Conservation (phyloP, 2,888 invertebrate species). For the Platycheirus albimanus region DNA sequence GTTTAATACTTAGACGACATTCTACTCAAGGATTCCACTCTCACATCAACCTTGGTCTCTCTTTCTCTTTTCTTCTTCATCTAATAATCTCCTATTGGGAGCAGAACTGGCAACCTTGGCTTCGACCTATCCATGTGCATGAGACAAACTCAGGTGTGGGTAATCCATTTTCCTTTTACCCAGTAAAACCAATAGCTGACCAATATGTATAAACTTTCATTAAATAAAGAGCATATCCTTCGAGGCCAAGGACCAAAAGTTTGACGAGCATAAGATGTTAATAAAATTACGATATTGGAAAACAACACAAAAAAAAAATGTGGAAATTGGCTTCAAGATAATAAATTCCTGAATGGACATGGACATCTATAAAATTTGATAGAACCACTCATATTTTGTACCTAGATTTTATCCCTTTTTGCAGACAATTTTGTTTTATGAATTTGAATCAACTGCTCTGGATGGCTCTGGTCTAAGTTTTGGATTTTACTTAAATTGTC, state of each 20-base stretch:
- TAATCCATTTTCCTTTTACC: neutral
- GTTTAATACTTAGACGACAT: neutral
- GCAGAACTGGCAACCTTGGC: neutral
- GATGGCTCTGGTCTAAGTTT: conserved; percentile 2
- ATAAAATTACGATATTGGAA: conserved; percentile 17
- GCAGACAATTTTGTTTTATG: neutral
- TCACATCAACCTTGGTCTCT: neutral
- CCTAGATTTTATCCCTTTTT: conserved; percentile 4
- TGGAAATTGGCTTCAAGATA: conserved; percentile 13
- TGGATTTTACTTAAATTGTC: neutral
- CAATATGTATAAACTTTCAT: conserved; percentile 12
- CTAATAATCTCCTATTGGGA: too few relatives aligned
- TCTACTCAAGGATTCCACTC: neutral
- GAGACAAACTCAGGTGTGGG: conserved; percentile 10
- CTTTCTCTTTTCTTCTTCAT: too few relatives aligned
- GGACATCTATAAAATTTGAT: conserved; percentile 6
- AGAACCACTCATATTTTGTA: neutral
- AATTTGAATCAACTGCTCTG: neutral
- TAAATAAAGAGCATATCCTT: conserved; percentile 20
- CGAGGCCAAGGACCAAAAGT: conserved; percentile 14
- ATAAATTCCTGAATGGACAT: conserved; percentile 12
- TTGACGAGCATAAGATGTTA: conserved; percentile 17
- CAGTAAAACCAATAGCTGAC: neutral
- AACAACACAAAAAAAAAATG: neutral
- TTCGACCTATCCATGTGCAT: neutral